phyloP scores from a whole-genome alignment of 2,888 invertebrate species.

The Molanna angustata region DNA sequence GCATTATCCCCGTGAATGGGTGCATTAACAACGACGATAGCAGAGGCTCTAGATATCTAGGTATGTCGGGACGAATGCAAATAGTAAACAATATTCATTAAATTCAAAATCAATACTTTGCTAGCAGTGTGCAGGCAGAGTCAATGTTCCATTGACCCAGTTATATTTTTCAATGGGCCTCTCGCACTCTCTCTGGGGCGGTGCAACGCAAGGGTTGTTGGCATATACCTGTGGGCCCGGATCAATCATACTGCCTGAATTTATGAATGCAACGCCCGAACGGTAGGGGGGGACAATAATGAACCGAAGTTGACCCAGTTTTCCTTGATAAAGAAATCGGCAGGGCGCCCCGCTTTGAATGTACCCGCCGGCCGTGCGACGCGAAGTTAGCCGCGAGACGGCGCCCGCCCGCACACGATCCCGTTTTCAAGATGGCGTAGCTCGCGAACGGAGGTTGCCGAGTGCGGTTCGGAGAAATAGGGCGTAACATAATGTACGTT shows the following conservation, averaged over 20 bases:
- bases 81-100: too few species aligned
- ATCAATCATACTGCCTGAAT: constrained; percentile 24
- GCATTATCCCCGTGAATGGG: too few species aligned
- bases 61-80: too few species aligned
- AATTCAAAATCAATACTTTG: too few species aligned
- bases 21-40: too few species aligned
- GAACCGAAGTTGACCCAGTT: constrained; percentile 26
- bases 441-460: background rate
- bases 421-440: constrained; percentile 18
- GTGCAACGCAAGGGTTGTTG: background rate
- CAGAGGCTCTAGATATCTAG: too few species aligned
- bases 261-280: constrained; percentile 28
- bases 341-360: constrained; percentile 6
- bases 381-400: constrained; percentile 14
- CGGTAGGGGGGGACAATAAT: constrained; percentile 16
- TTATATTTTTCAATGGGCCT: constrained; percentile 13
- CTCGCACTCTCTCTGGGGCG: background rate
- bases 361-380: constrained; percentile 15
- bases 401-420: constrained; percentile 6
- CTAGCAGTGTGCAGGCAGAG: too few species aligned
- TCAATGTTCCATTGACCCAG: constrained; percentile 13
- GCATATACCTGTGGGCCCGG: constrained; percentile 8
- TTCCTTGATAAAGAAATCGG: constrained; percentile 12
- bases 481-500: constrained; percentile 3
- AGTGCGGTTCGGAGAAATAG: background rate